Percentiles rank a stretch among this genome's conserved stretches.
These are phyloP conservation scores for Pelochelys cantorii DNA, from an alignment of 2,797 vertebrate genomes.

Conservation along the genomic window DNA sequence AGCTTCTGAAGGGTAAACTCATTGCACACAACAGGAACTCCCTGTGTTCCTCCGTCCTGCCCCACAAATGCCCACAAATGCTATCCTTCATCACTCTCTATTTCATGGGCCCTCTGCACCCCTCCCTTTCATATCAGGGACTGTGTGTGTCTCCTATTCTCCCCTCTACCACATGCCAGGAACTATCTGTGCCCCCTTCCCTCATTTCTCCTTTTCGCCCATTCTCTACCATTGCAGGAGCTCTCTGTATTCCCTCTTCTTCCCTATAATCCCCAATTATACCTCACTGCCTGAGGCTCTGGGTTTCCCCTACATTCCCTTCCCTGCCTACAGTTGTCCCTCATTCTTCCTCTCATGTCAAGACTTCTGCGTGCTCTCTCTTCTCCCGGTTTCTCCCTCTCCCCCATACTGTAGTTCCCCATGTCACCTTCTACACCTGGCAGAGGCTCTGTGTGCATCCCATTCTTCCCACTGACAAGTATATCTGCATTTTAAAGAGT, in stretches of 20 bases:
- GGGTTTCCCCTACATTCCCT: not conserved
- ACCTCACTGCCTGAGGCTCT: not conserved
- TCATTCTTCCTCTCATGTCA: not conserved
- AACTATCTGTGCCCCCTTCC: not conserved
- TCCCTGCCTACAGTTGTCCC: not conserved
- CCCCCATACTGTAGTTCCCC: no score
- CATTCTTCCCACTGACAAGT: not conserved
- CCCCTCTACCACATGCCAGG: not conserved
- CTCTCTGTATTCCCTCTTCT: not conserved
- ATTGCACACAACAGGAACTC: not conserved
- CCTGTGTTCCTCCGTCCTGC: not conserved
- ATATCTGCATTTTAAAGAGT: not conserved
- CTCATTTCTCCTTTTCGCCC: not conserved
- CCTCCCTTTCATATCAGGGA: not conserved
- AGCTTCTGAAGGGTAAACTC: not conserved
- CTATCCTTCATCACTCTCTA: rapidly evolving
- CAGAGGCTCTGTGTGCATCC: no score
- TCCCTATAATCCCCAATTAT: not conserved
- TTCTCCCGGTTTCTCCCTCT: no score
- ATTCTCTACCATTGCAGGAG: not conserved
- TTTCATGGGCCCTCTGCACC: not conserved
- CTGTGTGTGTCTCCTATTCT: not conserved
- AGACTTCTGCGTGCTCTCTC: not conserved
- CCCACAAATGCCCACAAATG: no score
- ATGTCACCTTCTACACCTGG: no score